Conservation (phyloP, 1,140 invertebrate species). For the Drosophila triauraria region DNA sequence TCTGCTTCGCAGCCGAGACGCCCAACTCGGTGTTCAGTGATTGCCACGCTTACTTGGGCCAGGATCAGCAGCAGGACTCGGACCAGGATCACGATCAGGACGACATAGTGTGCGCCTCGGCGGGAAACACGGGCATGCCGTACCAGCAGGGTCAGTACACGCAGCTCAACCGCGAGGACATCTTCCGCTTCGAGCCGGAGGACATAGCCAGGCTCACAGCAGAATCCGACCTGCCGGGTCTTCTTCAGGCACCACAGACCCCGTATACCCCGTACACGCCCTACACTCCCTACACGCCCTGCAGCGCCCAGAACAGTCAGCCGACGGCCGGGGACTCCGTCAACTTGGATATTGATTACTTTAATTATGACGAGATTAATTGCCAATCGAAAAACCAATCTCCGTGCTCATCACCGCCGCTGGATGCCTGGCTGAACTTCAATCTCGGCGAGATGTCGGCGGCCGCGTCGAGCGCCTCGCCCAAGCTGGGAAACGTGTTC, state of each 20-base stretch:
- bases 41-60: constrained; percentile 41
- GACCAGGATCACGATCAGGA: constrained; percentile 65
- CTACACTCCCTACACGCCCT: constrained; percentile 69
- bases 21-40: constrained; percentile 79
- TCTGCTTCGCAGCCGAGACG: constrained; percentile 73
- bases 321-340: constrained; percentile 33
- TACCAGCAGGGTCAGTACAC: constrained; percentile 76
- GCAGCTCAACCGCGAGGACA: constrained; percentile 73
- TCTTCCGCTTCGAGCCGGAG: constrained; percentile 84
- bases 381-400: constrained; percentile 85
- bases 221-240: constrained; percentile 22
- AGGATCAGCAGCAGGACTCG: constrained; percentile 38
- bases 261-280: constrained; percentile 75
- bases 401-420: constrained; percentile 82
- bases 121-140: constrained; percentile 44
- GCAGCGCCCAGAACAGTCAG: constrained; percentile 51
- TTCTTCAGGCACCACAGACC: constrained; percentile 30
- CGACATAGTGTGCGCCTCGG: constrained; percentile 64
- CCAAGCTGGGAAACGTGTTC: constrained; percentile 67
- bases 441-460: constrained; percentile 66
- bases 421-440: constrained; percentile 83
- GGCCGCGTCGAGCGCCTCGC: constrained; percentile 36
- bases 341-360: constrained; percentile 83
- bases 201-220: constrained; percentile 78
- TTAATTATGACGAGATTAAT: constrained; percentile 85